Conservation (phyloP, 2,888 invertebrate genomes). For the Cepaea hortensis region DNA sequence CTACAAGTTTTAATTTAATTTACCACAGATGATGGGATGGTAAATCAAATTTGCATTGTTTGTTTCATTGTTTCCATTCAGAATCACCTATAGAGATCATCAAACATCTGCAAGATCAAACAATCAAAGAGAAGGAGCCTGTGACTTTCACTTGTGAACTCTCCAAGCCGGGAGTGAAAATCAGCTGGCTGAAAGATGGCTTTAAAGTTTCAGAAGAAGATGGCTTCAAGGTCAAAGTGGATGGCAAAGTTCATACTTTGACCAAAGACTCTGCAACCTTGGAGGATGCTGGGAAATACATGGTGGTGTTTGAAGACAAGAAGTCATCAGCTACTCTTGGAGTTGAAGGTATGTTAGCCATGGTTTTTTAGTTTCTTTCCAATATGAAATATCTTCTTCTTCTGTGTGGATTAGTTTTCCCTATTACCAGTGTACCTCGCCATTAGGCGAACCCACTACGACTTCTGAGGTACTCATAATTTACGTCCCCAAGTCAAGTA, state of each 20-base stretch:
- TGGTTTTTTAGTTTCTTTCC: background rate
- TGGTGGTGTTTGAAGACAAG: slow-evolving; percentile 64
- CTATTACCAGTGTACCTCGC: no score
- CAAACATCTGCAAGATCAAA: slow-evolving; percentile 58
- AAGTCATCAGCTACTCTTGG: slow-evolving; percentile 67
- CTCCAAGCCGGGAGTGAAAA: slow-evolving; percentile 94
- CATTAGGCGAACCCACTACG: no score
- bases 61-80: slow-evolving; percentile 36
- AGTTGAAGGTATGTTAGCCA: slow-evolving; percentile 64
- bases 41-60: no score
- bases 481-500: no score
- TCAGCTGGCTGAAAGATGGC: slow-evolving; percentile 88
- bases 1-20: no score
- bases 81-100: slow-evolving; percentile 61
- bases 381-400: background rate
- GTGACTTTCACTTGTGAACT: slow-evolving; percentile 93
- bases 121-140: slow-evolving; percentile 60
- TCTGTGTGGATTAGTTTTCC: background rate
- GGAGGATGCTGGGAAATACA: slow-evolving; percentile 70
- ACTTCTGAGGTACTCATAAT: no score
- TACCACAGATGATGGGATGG: no score
- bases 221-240: slow-evolving; percentile 87
- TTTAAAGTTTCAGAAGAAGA: slow-evolving; percentile 90
- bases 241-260: slow-evolving; percentile 78
- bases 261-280: slow-evolving; percentile 65